A percentile compares a stretch with the other conserved stretches of the same genome.
phyloP scores from a whole-genome alignment of 2,888 invertebrate genomes.

The Sepiola atlantica region DNA sequence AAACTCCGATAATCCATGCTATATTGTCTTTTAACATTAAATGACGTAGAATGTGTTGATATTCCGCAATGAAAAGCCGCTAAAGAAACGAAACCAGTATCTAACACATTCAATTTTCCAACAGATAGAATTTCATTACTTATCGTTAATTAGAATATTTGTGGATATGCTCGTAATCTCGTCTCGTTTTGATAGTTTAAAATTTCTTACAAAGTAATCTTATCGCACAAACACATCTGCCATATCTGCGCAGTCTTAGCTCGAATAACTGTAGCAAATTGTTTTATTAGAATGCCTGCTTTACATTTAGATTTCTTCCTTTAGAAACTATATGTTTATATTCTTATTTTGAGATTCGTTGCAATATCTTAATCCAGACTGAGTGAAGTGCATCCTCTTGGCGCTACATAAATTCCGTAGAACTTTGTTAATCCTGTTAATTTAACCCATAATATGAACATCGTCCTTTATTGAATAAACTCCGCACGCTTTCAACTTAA shows the following conservation, averaged over 20 bases:
- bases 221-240: background rate
- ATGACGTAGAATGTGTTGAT: no score
- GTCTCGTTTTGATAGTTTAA: background rate
- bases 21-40: no score
- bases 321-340: background rate
- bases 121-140: background rate
- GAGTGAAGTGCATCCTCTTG: background rate
- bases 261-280: background rate
- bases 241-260: background rate
- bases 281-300: background rate
- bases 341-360: background rate
- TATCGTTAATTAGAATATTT: background rate
- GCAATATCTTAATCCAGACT: slow-evolving; percentile 12
- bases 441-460: background rate
- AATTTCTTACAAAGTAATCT: background rate
- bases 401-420: background rate
- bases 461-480: background rate
- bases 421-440: background rate
- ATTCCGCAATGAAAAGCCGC: no score
- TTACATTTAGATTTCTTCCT: background rate
- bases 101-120: no score
- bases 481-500: background rate
- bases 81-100: no score
- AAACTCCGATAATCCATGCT: no score
- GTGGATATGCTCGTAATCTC: background rate